Evolutionary conservation across 2,888 invertebrate species (phyloP).

Genomic region (Mesodorylaimus sp.): DNA sequence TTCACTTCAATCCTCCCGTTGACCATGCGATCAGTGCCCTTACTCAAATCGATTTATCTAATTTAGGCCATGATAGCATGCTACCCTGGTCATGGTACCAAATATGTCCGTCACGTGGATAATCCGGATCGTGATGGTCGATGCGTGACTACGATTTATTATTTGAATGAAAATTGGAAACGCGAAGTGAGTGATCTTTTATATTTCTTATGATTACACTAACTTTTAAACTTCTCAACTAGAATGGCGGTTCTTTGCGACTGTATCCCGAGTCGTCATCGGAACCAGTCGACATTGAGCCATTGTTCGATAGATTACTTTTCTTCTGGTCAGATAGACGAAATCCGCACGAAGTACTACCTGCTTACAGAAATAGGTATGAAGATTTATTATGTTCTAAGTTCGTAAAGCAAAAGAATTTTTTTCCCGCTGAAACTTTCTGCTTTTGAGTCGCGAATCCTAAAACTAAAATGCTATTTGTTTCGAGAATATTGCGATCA

Average conservation of each 20-base stretch:
- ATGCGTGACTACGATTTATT: constrained; percentile 91
- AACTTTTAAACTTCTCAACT: constrained; percentile 6
- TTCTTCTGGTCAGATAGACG: constrained; percentile 95
- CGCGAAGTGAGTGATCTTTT: constrained; percentile 44
- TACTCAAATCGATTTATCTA: background rate
- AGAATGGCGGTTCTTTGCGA: constrained; percentile 61
- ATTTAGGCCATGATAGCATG: constrained; percentile 92
- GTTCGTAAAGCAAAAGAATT: too few species aligned
- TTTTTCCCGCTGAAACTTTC: background rate
- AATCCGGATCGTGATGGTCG: constrained; percentile 91
- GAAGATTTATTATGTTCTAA: background rate
- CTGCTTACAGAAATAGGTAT: constrained; percentile 58
- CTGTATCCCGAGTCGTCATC: constrained; percentile 73
- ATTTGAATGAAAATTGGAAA: constrained; percentile 85
- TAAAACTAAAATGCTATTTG: too few species aligned
- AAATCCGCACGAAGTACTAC: constrained; percentile 91
- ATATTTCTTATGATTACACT: too few species aligned
- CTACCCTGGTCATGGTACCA: constrained; percentile 80
- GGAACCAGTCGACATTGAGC: constrained; percentile 67
- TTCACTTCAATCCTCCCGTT: too few species aligned
- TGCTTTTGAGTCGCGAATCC: background rate
- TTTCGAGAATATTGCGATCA: too few species aligned
- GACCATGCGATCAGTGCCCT: too few species aligned
- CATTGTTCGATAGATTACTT: constrained; percentile 72
- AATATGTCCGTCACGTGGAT: constrained; percentile 91